Base-by-base conservation (phyloP, 1,140 invertebrate genomes). In the Dendrolimus punctatus region DNA sequence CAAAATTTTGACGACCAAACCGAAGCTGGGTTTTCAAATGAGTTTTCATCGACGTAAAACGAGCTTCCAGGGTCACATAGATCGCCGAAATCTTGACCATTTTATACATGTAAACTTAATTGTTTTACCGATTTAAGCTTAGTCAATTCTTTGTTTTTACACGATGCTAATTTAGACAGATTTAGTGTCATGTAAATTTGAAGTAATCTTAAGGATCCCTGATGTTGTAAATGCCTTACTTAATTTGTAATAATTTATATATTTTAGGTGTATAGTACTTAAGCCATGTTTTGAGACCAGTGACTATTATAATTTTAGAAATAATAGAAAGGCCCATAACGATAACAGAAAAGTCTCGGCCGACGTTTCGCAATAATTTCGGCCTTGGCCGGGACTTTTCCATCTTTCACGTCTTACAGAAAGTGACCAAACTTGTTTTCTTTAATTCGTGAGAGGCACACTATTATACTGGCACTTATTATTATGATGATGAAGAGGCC, bases 241-340 rank as follows among this genome's bases (percentile, higher is more conserved):
- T 85, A 84, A 81, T 83, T 84, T 84, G 76, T 84, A 86, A 86
- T 86, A 86, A 86, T 86, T 86, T 86, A 86, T 86, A 83, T 84
- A 86, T 83, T 80, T 82, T 84, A 84, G 80, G 78, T 86, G 80
- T 84, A 84, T 84, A 84, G 83, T 86, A 86, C 80, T 86, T 86
- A 86, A 86, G 83, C 80, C 80, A 86, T 84, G 82, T 85, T 85
- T 84, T 80, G 73, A 85, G 81, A 85, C 82, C 80, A 85, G 82
- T 85, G 82, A 85, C 77, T 85, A 81, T 82, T 85, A 76, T 84
- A 77, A 82, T 84, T 66, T 83, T 85, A 84, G 82, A 76, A 82
- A 63, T 84, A 80, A 78, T 78, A 73, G 58, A 62, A 70, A 68
- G 78, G 68, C 76, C 73, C 66, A 65, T 74, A 66, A 55, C 66